Percentiles rank a stretch among this genome's conserved stretches.
Evolutionary conservation across 2,888 invertebrate genomes (phyloP).

Genomic region (Chelonus formosanus): DNA sequence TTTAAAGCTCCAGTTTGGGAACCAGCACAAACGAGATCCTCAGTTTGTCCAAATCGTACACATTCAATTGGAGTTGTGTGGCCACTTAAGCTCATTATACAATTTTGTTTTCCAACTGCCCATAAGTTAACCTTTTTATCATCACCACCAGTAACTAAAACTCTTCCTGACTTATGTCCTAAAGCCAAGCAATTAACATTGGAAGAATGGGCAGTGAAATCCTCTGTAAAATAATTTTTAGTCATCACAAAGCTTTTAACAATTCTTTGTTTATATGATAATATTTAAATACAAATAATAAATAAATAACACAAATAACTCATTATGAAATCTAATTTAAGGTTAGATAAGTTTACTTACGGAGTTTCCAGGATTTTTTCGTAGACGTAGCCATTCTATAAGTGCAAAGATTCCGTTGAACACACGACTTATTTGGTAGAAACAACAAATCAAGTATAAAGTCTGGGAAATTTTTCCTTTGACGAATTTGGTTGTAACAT

Average conservation of each 20-base stretch:
- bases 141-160: conserved; percentile 93
- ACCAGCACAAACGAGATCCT: conserved; percentile 94
- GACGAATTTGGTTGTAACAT: conserved; percentile 52
- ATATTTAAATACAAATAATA: conserved; percentile 10
- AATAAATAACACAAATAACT: background rate
- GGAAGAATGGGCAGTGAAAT: conserved; percentile 86
- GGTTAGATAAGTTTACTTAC: conserved; percentile 68
- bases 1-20: conserved; percentile 93
- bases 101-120: conserved; percentile 94
- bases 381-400: conserved; percentile 65
- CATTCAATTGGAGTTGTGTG: conserved; percentile 94
- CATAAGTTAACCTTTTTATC: conserved; percentile 97
- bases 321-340: background rate
- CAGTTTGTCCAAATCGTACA: conserved; percentile 92
- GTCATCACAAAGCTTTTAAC: background rate
- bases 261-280: background rate
- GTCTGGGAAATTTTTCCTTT: conserved; percentile 52
- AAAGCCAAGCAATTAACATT: conserved; percentile 89
- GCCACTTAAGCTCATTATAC: conserved; percentile 94
- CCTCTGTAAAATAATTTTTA: conserved; percentile 70
- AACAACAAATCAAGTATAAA: conserved; percentile 54
- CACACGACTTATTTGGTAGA: conserved; percentile 61
- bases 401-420: conserved; percentile 48
- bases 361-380: conserved; percentile 84
- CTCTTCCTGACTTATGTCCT: conserved; percentile 90